Evolutionary conservation across 2,888 invertebrate genomes (phyloP), one percentile per base, ranked within the genome.

Genomic region (Allolobophora icterica): DNA sequence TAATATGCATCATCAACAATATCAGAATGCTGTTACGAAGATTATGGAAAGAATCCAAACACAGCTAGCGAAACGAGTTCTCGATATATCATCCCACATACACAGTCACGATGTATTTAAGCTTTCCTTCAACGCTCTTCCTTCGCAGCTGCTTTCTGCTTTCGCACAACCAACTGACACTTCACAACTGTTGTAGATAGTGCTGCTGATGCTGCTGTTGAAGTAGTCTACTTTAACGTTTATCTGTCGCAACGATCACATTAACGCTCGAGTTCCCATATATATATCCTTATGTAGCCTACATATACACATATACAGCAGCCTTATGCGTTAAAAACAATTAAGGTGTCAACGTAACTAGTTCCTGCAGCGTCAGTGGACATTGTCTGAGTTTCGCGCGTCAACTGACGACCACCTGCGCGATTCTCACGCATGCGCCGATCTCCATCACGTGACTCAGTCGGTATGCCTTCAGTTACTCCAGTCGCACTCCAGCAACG

Each of bases 361-460:
- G 30, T 8, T 3, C 1, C 71, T 71, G 6, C n/a, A n/a, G n/a
- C 45, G 30, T 71, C 17, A 24, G 5, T 24, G 52, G 24, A 8
- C 71, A n/a, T 71, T n/a, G 71, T 71, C n/a, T 71, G 71, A 5
- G 8, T 30, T 71, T 71, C 71, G 71, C 71, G 71, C 71, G 30
- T n/a, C n/a, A 30, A 71, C 71, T 71, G 71, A n/a, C 71, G 71
- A 71, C 71, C 71, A 71, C 71, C 30, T n/a, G 71, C 6, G n/a
- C n/a, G 71, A 71, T 71, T 71, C 71, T 71, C 30, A 71, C 71
- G 71, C 71, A 71, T 71, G 71, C 71, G 71, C 71, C n/a, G 71
- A 71, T 71, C 71, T 1, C 30, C 71, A n/a, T 71, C 71, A n/a
- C 71, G 71, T 71, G 71, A 71, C 71, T n/a, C 30, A n/a, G 30